A percentile compares a stretch with the other conserved stretches of the same genome.
phyloP scores from a whole-genome alignment of 2,797 vertebrate species.

The Cottoperca gobio region DNA sequence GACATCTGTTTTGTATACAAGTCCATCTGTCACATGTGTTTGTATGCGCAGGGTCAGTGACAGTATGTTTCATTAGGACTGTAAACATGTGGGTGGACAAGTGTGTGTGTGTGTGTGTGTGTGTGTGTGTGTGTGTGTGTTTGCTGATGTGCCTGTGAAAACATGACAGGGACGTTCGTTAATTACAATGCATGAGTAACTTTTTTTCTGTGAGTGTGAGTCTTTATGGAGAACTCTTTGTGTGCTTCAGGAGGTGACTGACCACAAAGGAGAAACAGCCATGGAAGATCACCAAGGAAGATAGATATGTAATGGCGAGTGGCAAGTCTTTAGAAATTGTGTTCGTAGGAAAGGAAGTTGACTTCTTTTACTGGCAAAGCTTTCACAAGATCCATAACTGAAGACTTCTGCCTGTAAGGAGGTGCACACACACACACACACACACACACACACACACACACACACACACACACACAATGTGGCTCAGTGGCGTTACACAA shows the following conservation, averaged over 20 bases:
- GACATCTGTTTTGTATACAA: conserved; percentile 27
- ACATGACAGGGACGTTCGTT: conserved; percentile 5
- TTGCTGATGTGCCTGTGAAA: conserved; percentile 22
- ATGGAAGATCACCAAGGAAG: not conserved
- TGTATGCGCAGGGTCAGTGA: not conserved
- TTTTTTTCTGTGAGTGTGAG: conserved; percentile 8
- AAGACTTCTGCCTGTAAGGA: not conserved
- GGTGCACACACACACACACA: too few species aligned
- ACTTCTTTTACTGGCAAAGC: not conserved
- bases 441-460: too few species aligned
- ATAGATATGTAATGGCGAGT: not conserved
- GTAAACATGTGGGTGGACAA: conserved; percentile 41
- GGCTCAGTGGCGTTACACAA: not conserved
- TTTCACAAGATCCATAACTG: not conserved
- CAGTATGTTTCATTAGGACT: conserved; percentile 20
- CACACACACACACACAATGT: not conserved
- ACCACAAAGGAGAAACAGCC: not conserved
- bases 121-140: conserved; percentile 5
- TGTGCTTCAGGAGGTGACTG: conserved; percentile 9
- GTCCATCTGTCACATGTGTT: conserved; percentile 28
- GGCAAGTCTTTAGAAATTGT: not conserved
- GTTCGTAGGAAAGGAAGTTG: not conserved
- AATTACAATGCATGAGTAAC: conserved; percentile 8
- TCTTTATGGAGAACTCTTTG: conserved; percentile 10
- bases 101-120: conserved; percentile 5